Conservation (phyloP, 2,888 invertebrate species). For the Ptilodon capucinus region DNA sequence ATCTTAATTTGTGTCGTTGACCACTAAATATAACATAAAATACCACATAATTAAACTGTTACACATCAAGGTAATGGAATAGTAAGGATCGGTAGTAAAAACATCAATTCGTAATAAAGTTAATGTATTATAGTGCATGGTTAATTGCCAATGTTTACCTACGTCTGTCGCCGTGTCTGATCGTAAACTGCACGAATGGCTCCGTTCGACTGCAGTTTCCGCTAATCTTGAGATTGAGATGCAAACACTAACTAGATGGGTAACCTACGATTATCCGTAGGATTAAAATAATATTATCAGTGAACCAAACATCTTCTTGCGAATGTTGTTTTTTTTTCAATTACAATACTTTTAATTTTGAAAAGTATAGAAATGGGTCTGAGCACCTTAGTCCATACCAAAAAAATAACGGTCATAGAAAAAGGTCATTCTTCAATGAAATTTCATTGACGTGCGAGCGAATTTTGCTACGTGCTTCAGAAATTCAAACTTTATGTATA, state of each 20-base stretch:
- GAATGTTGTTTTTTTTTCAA: too few species aligned
- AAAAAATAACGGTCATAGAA: too few species aligned
- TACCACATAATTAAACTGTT: neutral
- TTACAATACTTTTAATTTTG: too few species aligned
- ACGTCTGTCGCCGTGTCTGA: constrained; percentile 10
- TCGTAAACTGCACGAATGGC: constrained; percentile 26
- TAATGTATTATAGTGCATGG: constrained; percentile 31
- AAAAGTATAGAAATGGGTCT: too few species aligned
- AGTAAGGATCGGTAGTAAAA: constrained; percentile 14
- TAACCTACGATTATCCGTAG: neutral
- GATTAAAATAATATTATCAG: neutral
- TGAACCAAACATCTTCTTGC: too few species aligned
- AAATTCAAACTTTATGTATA: too few species aligned
- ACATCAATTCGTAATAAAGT: constrained; percentile 27
- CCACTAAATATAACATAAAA: too few species aligned
- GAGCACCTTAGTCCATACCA: too few species aligned
- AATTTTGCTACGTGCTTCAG: too few species aligned
- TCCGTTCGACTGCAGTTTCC: constrained; percentile 11
- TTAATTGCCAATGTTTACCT: constrained; percentile 30
- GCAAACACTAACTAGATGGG: neutral
- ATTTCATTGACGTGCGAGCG: too few species aligned
- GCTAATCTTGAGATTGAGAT: neutral
- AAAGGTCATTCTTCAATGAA: too few species aligned
- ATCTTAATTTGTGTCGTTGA: too few species aligned
- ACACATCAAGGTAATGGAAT: constrained; percentile 20